phyloP scores from a whole-genome alignment of 1,140 invertebrate species.

The Pollicipes pollicipes region DNA sequence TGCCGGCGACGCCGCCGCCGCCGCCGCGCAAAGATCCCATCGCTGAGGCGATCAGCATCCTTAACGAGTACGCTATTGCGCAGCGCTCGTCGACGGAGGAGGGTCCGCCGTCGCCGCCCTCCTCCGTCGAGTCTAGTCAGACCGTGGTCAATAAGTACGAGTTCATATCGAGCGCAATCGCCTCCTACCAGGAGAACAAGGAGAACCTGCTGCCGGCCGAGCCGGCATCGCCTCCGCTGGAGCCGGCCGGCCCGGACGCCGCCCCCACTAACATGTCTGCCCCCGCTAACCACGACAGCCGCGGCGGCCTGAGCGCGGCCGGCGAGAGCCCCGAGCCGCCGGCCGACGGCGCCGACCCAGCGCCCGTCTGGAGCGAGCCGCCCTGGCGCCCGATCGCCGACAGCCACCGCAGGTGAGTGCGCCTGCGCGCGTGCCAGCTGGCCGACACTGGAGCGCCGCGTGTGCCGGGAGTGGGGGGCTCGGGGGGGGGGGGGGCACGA shows the following conservation, averaged over 20 bases:
- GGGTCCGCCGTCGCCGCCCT: background rate
- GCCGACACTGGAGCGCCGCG: too few relatives aligned
- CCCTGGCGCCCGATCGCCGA: background rate
- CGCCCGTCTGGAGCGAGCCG: background rate
- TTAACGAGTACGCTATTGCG: background rate
- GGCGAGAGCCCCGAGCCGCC: too few relatives aligned
- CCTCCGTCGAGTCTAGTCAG: background rate
- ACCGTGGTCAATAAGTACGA: background rate
- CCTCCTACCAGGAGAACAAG: background rate
- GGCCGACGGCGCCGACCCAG: background rate
- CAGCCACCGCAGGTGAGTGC: background rate
- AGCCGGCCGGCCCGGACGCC: background rate
- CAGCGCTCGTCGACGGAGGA: background rate
- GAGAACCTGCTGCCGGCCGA: background rate
- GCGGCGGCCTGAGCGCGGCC: too few relatives aligned
- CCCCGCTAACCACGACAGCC: background rate
- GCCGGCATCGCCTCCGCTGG: too few relatives aligned
- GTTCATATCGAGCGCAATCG: background rate
- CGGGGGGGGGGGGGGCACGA: too few relatives aligned
- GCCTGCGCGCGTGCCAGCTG: too few relatives aligned
- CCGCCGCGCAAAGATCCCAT: background rate
- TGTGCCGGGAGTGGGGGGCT: too few relatives aligned
- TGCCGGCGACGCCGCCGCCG: too few relatives aligned
- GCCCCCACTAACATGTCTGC: background rate
- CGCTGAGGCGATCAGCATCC: background rate